These are phyloP conservation scores for Sebastes kiyomatsui DNA, from an alignment of 2,797 vertebrate species.

Conservation along the genomic window DNA sequence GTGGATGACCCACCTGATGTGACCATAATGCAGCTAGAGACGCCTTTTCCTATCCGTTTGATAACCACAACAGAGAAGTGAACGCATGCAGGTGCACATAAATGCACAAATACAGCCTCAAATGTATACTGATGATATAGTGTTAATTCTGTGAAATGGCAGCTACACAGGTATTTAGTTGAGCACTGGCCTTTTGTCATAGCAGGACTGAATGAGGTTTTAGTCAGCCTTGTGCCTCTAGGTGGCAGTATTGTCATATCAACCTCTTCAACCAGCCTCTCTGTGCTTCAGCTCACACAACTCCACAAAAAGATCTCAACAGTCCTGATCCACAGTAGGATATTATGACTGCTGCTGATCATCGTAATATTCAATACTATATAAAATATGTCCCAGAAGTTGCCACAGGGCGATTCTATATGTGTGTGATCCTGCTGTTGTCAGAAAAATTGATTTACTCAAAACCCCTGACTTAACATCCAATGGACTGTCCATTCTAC, in stretches of 20 bases:
- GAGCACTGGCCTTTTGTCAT: constrained; percentile 17
- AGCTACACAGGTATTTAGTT: not conserved
- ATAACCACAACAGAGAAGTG: constrained; percentile 45
- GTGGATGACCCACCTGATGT: constrained; percentile 72
- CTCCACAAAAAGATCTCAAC: constrained; percentile 23
- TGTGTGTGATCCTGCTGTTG: constrained; percentile 12
- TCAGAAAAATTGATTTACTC: not conserved
- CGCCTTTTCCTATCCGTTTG: constrained; percentile 29
- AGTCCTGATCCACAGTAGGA: constrained; percentile 8
- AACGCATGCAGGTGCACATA: constrained; percentile 10
- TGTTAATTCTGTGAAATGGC: not conserved
- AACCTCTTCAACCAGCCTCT: constrained; percentile 27
- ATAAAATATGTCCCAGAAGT: constrained; percentile 19
- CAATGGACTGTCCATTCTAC: not conserved
- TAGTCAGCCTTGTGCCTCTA: constrained; percentile 72
- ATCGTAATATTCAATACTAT: constrained; percentile 20
- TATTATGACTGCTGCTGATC: constrained; percentile 9
- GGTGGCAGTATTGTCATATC: constrained; percentile 82
- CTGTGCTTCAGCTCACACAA: constrained; percentile 1
- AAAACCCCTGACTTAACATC: constrained; percentile 5
- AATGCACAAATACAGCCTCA: not conserved
- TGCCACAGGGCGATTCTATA: not conserved
- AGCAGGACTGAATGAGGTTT: constrained; percentile 64
- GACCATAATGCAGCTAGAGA: constrained; percentile 70
- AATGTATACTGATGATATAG: not conserved